A percentile compares a stretch with the other conserved stretches of the same genome.
Conservation (phyloP, 2,113 vertebrate species). For the Prinia subflava region DNA sequence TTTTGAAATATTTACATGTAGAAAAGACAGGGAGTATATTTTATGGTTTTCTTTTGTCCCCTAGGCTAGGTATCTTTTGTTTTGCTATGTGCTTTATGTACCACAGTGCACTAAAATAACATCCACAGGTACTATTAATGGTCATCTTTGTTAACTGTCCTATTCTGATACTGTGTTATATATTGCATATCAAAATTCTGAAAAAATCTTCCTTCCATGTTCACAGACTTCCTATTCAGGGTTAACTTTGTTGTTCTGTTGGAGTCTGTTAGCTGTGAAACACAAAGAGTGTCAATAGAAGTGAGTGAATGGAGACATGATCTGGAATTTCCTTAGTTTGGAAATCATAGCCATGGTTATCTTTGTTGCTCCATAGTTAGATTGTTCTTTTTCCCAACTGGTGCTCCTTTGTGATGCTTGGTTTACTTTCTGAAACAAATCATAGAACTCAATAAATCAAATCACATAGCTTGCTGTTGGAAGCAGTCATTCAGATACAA, state of each 20-base stretch:
- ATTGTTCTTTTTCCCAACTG: not conserved
- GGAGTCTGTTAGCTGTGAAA: not conserved
- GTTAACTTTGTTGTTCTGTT: not conserved
- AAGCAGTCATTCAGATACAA: not conserved
- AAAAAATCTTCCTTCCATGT: not conserved
- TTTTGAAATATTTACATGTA: not conserved
- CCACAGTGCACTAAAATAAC: not conserved
- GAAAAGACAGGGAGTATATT: not conserved
- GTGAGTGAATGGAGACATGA: not conserved
- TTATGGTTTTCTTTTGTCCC: not conserved
- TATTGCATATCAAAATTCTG: not conserved
- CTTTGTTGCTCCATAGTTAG: not conserved
- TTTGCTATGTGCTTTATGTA: not conserved
- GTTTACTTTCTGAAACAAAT: not conserved
- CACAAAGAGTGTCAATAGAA: not conserved
- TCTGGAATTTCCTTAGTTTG: not conserved
- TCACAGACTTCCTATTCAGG: not conserved
- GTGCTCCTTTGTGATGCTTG: not conserved
- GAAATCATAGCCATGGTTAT: not conserved
- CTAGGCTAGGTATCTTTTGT: not conserved
- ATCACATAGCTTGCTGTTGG: not conserved
- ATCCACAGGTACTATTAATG: rapidly evolving
- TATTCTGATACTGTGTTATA: not conserved
- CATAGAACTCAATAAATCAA: not conserved
- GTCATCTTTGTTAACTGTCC: not conserved